A percentile compares a stretch with the other conserved stretches of the same genome.
phyloP scores from a whole-genome alignment of 2,113 vertebrate genomes.

The Bubalus kerabau region DNA sequence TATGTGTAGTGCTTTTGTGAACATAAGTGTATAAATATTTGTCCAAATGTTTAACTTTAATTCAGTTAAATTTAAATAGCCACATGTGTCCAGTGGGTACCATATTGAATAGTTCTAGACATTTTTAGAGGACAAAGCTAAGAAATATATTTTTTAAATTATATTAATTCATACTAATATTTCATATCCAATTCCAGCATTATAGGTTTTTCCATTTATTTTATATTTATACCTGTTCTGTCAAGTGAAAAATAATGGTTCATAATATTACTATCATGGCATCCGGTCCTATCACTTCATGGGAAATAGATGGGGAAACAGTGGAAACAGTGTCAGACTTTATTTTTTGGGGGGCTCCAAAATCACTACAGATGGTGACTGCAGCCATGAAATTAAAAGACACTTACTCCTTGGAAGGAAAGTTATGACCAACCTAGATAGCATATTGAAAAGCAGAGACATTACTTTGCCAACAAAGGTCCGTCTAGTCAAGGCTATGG shows the following conservation, averaged over 20 bases:
- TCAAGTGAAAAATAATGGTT: neutral
- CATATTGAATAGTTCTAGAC: neutral
- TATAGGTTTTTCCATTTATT: neutral
- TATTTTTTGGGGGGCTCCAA: no score
- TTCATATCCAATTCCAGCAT: neutral
- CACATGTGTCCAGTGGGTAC: neutral
- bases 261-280: neutral
- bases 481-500: no score
- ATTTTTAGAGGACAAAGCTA: neutral
- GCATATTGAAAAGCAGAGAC: no score
- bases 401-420: no score
- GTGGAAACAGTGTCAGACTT: no score
- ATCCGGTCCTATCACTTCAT: no score
- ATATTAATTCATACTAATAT: neutral
- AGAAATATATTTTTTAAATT: neutral
- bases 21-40: neutral
- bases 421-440: no score
- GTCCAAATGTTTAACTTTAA: neutral
- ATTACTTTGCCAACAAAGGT: no score
- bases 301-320: no score
- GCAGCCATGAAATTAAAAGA: no score
- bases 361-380: no score
- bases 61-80: neutral
- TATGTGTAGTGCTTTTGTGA: neutral
- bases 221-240: neutral